Evolutionary conservation across 2,888 invertebrate species (phyloP), one percentile per base, ranked within the genome.

Genomic region (Chrysolina americana): DNA sequence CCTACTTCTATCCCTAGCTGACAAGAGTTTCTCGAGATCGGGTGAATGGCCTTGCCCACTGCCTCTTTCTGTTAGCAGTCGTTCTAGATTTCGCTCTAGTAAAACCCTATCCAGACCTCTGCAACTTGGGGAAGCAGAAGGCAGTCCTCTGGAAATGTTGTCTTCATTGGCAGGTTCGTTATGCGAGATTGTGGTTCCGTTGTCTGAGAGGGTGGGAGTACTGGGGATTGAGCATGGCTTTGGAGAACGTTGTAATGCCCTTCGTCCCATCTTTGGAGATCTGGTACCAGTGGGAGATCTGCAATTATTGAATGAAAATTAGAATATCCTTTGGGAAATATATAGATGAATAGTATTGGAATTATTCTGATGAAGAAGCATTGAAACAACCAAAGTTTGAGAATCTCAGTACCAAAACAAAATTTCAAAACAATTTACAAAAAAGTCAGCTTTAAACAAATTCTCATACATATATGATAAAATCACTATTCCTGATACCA

Each of bases 11-110:
- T 92, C 92, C 80, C 90, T 87, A 2, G 90, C 91, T 75, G 89
- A 89, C 79, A 91, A 86, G 62, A 91, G 84, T 80, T 90, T 89
- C 80, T 89, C 89, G 65, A 89, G 83, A 76, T 89, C 89, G 0
- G 87, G 86, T 53, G 86, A 83, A 76, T 85, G 85, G 17, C 81
- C 83, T 78, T 83, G 81, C 56, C 80, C 81, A 59, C 83, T 86
- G 56, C 78, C 75, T 71, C 89, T 86, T 78, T 92, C 92, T 6
- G 90, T 89, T 36, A 91, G 86, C 28, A 91, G 84, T 76, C 93
- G 90, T 80, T 92, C 93, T 76, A 93, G 89, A 85, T 93, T 94
- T 81, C 93, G 89, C 83, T 94, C 94, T 9, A 93, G 89, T 65
- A 93, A 89, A 0, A 93, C 92, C 83, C 94, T 89, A 85, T 94